Evolutionary conservation across 2,888 invertebrate genomes (phyloP), one percentile per base, ranked within the genome.

Genomic region (Caenorhabditis drosophilae): DNA sequence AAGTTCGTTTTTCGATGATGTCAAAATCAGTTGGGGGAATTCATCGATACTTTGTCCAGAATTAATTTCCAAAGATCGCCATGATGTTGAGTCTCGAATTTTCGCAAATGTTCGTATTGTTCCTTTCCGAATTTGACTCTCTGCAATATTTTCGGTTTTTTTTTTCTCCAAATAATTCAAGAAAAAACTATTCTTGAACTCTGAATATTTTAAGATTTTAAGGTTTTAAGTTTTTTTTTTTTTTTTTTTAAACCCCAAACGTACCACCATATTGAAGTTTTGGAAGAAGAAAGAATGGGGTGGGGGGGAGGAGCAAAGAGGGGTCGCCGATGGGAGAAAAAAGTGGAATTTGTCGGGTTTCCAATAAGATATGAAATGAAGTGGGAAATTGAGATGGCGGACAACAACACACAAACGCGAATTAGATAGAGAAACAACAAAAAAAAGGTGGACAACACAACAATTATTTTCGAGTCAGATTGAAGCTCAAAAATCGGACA

Each of bases 51-150:
- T 59, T 75, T 75, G 23, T 70, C 69, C 69, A 76, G 62, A 36
- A 76, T 70, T 63, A 71, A 60, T 23, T 74, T 70, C 76, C 76
- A 76, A 16, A 76, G 67, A 42, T 76, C 76, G 9, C 64, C 72
- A 55, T 76, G 76, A 51, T 76, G 76, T 18, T 63, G 67, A 12
- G 50, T 57, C 36, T 76, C 76, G 34, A 74, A 76, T 53, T 74
- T 74, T 40, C 72, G 72, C 58, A 76, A 49, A 11, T 66, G 68
- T 31, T 76, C 76, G 46, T 70, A 76, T 41, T 76, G 67, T 18
- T 74, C 72, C 42, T 68, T 62, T 25, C 64, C 73, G 35, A 74
- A 74, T 16, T 68, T 70, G 0, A 76, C 67, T 60, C 66, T 72
- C 75, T 75, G 62, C 11, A 56, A 58, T 27, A 31, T n/a, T n/a